These are phyloP conservation scores for Mormyrops boulengeri DNA, from an alignment of 2,797 vertebrate genomes.

Conservation along the genomic window DNA sequence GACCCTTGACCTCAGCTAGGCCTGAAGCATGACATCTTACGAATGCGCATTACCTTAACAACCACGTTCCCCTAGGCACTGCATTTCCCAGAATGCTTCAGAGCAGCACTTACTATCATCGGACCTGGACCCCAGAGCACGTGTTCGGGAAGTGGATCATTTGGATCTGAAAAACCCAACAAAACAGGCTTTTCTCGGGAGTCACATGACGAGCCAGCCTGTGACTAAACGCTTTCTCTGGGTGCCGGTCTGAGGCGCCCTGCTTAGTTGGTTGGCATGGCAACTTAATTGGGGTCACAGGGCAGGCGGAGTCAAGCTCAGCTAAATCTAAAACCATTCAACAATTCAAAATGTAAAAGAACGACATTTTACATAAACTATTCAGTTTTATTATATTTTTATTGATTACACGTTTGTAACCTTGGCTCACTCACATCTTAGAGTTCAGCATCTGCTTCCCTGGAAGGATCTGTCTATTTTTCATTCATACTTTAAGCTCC, in stretches of 20 bases:
- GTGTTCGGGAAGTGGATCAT: neutral
- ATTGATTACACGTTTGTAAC: neutral
- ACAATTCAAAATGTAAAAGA: neutral
- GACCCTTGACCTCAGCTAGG: neutral
- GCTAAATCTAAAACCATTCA: neutral
- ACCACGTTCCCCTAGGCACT: neutral
- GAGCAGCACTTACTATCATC: neutral
- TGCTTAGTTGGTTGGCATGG: neutral
- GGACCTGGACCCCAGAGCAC: neutral
- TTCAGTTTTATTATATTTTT: neutral
- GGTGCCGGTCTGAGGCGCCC: neutral
- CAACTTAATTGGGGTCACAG: neutral
- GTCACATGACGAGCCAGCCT: neutral
- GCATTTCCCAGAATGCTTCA: neutral
- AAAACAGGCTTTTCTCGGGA: neutral
- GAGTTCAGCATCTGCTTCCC: neutral
- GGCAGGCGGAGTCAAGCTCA: neutral
- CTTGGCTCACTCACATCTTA: neutral
- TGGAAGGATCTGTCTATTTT: slow-evolving; percentile 38
- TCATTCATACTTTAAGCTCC: slow-evolving; percentile 30
- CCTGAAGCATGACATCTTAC: neutral
- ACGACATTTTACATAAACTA: neutral
- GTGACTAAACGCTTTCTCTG: neutral
- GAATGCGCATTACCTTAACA: neutral
- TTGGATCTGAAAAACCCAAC: neutral